Evolutionary conservation across 2,888 invertebrate genomes (phyloP).

Genomic region (Apamea monoglypha): DNA sequence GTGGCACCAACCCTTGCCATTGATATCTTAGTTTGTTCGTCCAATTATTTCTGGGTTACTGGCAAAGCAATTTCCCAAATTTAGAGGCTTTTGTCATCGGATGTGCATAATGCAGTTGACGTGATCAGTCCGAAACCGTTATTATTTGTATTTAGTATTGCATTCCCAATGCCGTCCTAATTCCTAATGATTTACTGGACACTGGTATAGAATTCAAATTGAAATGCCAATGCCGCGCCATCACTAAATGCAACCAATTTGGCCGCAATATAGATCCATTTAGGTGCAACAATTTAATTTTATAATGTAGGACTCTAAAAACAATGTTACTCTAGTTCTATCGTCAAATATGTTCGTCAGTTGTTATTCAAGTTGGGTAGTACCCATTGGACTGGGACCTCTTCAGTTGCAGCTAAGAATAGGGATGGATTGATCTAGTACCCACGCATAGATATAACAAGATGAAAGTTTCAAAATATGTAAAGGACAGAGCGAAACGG

Average conservation of each 20-base stretch:
- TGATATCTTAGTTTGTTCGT: neutral
- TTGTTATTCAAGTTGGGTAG: neutral
- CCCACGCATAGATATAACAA: neutral
- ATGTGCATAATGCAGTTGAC: conserved; percentile 21
- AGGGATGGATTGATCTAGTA: neutral
- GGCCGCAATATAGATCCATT: neutral
- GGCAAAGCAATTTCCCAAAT: neutral
- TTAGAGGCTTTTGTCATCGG: neutral
- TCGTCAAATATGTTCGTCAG: too few species aligned
- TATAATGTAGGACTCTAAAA: neutral
- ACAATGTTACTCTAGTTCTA: too few species aligned
- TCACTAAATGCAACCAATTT: conserved; percentile 31
- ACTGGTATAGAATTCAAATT: conserved; percentile 41
- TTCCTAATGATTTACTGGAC: conserved; percentile 43
- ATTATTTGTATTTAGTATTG: conserved; percentile 27
- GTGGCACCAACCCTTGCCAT: too few species aligned
- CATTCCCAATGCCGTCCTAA: conserved; percentile 28
- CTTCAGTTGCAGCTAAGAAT: neutral
- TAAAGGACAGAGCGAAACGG: neutral
- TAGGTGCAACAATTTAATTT: neutral
- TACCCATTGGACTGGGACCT: neutral
- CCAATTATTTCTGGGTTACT: neutral
- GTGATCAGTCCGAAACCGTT: conserved; percentile 15
- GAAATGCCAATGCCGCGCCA: conserved; percentile 12
- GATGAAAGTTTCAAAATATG: neutral